Percentiles rank a stretch among this genome's conserved stretches.
These are phyloP conservation scores for Himalopsyche anomala DNA, from an alignment of 2,888 invertebrate species.

Conservation along the genomic window DNA sequence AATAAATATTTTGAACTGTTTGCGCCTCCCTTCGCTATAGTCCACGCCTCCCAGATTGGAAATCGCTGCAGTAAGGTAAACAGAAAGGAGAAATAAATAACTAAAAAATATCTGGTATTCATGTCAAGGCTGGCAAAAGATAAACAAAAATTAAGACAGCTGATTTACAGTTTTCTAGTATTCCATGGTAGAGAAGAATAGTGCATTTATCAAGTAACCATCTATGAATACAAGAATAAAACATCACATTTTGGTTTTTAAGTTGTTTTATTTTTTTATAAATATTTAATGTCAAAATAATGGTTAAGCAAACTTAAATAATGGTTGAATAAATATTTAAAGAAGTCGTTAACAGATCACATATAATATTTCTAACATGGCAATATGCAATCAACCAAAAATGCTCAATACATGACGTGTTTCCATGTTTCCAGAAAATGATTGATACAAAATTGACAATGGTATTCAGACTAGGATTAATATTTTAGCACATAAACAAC, in stretches of 20 bases:
- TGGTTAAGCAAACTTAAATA: slow-evolving; percentile 34
- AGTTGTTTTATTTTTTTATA: slow-evolving; percentile 24
- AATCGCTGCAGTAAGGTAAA: too few species aligned
- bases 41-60: too few species aligned
- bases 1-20: too few species aligned
- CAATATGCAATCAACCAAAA: slow-evolving; percentile 27
- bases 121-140: too few species aligned
- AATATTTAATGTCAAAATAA: slow-evolving; percentile 30
- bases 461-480: slow-evolving; percentile 34
- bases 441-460: slow-evolving; percentile 30
- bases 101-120: too few species aligned
- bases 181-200: too few species aligned
- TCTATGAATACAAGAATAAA: not conserved
- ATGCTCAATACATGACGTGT: not conserved
- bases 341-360: slow-evolving; percentile 30
- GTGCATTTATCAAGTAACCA: too few species aligned
- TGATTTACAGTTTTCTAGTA: too few species aligned
- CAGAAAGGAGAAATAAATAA: too few species aligned
- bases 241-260: not conserved
- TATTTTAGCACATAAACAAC: slow-evolving; percentile 23
- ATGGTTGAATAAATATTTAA: slow-evolving; percentile 29
- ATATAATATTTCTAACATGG: slow-evolving; percentile 31
- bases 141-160: too few species aligned
- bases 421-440: slow-evolving; percentile 16
- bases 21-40: too few species aligned